A percentile compares a stretch with the other conserved stretches of the same genome.
Conservation (phyloP, 2,113 vertebrate species). For the Urocitellus parryii region DNA sequence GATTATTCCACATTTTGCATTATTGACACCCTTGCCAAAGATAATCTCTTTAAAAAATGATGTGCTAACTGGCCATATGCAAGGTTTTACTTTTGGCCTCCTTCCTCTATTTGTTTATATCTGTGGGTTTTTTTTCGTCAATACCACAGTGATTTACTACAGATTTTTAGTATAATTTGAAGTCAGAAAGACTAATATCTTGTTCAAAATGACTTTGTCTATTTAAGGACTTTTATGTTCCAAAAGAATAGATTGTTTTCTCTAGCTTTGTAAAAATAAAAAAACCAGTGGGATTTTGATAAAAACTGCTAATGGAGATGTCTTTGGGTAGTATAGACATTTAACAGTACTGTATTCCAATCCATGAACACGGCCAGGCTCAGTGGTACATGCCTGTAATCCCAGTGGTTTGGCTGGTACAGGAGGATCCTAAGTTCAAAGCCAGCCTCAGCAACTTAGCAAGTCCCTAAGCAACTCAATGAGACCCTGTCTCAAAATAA, state of each 20-base stretch:
- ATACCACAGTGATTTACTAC: background rate
- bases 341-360: background rate
- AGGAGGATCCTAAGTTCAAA: too few species aligned
- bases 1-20: background rate
- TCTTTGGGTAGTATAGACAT: background rate
- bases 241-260: background rate
- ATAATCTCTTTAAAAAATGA: too few species aligned
- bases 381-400: too few species aligned
- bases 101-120: background rate
- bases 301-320: background rate
- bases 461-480: too few species aligned
- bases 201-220: background rate
- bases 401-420: too few species aligned
- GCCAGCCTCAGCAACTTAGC: too few species aligned
- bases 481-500: too few species aligned
- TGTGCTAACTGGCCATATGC: background rate
- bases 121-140: background rate
- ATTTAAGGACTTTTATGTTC: background rate
- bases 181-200: background rate
- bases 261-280: background rate
- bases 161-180: background rate
- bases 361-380: background rate
- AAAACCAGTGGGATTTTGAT: background rate
- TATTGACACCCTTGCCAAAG: background rate
- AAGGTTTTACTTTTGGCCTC: background rate